Evolutionary conservation across 2,888 invertebrate genomes (phyloP).

Genomic region (Cinara cedri): DNA sequence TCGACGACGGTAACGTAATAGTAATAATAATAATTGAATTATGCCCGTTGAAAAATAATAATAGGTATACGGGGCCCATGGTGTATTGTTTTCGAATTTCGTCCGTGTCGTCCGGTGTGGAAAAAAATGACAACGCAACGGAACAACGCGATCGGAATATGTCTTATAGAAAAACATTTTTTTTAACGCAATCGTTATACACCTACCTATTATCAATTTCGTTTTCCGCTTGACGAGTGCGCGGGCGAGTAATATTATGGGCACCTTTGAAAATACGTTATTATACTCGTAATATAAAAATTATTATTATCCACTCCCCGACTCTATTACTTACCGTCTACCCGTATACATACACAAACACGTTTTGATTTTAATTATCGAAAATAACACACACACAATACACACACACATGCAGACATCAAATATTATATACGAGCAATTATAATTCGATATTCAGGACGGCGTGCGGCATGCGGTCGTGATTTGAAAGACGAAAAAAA

Average conservation of each 20-base stretch:
- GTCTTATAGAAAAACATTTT: too few relatives aligned
- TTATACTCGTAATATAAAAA: too few relatives aligned
- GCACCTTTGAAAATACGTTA: neutral
- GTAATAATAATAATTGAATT: constrained; percentile 12
- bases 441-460: constrained; percentile 44
- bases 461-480: constrained; percentile 43
- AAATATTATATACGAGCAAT: constrained; percentile 13
- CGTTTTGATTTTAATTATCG: constrained; percentile 27
- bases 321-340: too few relatives aligned
- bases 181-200: neutral
- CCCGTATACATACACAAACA: too few relatives aligned
- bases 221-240: neutral
- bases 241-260: too few relatives aligned
- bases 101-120: constrained; percentile 4
- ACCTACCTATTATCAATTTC: neutral
- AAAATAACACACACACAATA: neutral
- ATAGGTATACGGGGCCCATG: too few relatives aligned
- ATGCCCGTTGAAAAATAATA: neutral
- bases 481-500: constrained; percentile 28
- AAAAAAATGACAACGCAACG: too few relatives aligned
- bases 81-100: constrained; percentile 26
- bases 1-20: neutral
- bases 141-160: constrained; percentile 28
- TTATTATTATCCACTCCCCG: too few relatives aligned
- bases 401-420: neutral